These are phyloP conservation scores for Engystomops pustulosus DNA, from an alignment of 2,113 vertebrate species.

Conservation along the genomic window DNA sequence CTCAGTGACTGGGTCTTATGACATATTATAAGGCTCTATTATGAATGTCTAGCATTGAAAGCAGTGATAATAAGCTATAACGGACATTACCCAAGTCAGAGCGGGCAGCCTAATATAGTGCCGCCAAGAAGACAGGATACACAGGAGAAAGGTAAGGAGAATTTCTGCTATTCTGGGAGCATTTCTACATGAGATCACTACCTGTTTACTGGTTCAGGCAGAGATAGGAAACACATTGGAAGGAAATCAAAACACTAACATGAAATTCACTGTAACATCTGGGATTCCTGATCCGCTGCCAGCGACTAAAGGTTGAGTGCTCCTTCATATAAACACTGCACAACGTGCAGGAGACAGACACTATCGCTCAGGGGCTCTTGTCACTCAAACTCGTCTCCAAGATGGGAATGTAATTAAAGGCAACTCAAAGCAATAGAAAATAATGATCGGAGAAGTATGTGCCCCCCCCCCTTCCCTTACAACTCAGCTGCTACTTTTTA, in stretches of 20 bases:
- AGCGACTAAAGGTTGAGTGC: conserved; percentile 37
- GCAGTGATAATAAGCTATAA: too few species aligned
- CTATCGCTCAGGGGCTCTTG: conserved; percentile 17
- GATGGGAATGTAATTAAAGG: neutral
- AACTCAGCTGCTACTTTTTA: neutral
- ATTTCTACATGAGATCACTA: conserved; percentile 28
- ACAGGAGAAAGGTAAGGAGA: neutral
- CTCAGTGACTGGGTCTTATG: neutral
- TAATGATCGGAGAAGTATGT: neutral
- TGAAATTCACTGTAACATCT: conserved; percentile 49
- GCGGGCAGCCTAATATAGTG: too few species aligned
- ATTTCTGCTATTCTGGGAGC: conserved; percentile 37
- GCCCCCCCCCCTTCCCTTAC: too few species aligned
- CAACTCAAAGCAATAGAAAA: conserved; percentile 4
- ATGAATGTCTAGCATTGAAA: too few species aligned
- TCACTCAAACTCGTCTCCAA: conserved; percentile 30
- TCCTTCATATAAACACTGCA: conserved; percentile 25
- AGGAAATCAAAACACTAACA: conserved; percentile 55
- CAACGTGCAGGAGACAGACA: neutral
- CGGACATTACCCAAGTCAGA: too few species aligned
- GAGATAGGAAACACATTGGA: conserved; percentile 45
- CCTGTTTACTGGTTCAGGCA: conserved; percentile 37
- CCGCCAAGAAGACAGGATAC: neutral
- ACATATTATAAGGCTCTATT: neutral
- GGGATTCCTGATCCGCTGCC: conserved; percentile 37